phyloP scores from a whole-genome alignment of 2,888 invertebrate species.

The Epicampocera succincta region DNA sequence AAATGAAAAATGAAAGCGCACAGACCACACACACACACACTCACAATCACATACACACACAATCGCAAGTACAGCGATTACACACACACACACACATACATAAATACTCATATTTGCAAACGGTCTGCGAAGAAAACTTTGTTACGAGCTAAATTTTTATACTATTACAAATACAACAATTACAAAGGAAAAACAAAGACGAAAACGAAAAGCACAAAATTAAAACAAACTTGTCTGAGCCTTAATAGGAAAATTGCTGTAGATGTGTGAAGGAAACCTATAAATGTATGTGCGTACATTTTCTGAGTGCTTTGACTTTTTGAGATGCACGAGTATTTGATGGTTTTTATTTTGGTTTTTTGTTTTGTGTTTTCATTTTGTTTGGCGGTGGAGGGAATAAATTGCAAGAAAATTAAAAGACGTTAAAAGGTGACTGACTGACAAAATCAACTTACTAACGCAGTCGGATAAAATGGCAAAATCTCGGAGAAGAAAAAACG shows the following conservation, averaged over 20 bases:
- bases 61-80: not conserved
- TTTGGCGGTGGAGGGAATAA: conserved; percentile 22
- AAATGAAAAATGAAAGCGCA: conserved; percentile 19
- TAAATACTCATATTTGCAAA: not conserved
- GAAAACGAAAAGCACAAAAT: too few species aligned
- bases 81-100: not conserved
- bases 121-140: conserved; percentile 5
- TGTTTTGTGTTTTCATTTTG: conserved; percentile 6
- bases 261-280: conserved; percentile 26
- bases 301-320: conserved; percentile 53
- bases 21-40: not conserved
- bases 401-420: conserved; percentile 67
- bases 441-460: conserved; percentile 63
- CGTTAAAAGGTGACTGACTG: conserved; percentile 69
- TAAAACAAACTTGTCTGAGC: conserved; percentile 53
- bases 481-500: conserved; percentile 35
- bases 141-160: conserved; percentile 19
- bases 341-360: too few species aligned
- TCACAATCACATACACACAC: conserved; percentile 1
- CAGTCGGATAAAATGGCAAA: conserved; percentile 54
- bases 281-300: not conserved
- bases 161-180: conserved; percentile 4
- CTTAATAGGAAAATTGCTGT: conserved; percentile 51
- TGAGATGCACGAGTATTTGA: conserved; percentile 25
- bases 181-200: conserved; percentile 4